Evolutionary conservation across 2,888 invertebrate species (phyloP).

Genomic region (Hydraecia micacea): DNA sequence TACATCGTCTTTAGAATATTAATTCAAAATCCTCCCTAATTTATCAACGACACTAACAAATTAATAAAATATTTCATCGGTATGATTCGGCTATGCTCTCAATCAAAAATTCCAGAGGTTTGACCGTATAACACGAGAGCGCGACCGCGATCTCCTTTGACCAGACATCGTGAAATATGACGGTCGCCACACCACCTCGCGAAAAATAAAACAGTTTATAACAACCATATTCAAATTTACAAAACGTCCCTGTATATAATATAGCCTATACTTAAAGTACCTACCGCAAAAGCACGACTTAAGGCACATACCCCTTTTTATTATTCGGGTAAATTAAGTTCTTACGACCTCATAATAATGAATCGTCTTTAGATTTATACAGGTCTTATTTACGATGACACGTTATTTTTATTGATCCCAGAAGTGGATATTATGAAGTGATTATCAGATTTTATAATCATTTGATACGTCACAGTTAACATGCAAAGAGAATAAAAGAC

Average conservation of each 20-base stretch:
- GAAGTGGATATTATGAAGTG: constrained; percentile 73
- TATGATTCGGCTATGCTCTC: constrained; percentile 60
- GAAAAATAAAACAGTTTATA: constrained; percentile 78
- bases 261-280: constrained; percentile 59
- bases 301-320: constrained; percentile 77
- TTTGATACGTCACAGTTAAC: constrained; percentile 67
- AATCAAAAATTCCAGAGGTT: constrained; percentile 69
- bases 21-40: constrained; percentile 36
- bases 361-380: constrained; percentile 76
- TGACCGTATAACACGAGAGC: constrained; percentile 69
- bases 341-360: constrained; percentile 76
- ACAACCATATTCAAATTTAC: constrained; percentile 72
- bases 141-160: constrained; percentile 78
- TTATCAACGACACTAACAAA: constrained; percentile 57
- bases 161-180: constrained; percentile 84
- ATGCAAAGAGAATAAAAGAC: constrained; percentile 69
- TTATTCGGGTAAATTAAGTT: constrained; percentile 81
- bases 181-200: constrained; percentile 75
- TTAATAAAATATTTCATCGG: constrained; percentile 54
- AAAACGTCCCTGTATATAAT: constrained; percentile 55
- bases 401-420: constrained; percentile 76
- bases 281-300: constrained; percentile 71
- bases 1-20: constrained; percentile 6
- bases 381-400: constrained; percentile 80
- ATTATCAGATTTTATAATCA: constrained; percentile 79